These are phyloP conservation scores for Pteropus rufus DNA, from an alignment of 2,797 vertebrate species.

Conservation along the genomic window DNA sequence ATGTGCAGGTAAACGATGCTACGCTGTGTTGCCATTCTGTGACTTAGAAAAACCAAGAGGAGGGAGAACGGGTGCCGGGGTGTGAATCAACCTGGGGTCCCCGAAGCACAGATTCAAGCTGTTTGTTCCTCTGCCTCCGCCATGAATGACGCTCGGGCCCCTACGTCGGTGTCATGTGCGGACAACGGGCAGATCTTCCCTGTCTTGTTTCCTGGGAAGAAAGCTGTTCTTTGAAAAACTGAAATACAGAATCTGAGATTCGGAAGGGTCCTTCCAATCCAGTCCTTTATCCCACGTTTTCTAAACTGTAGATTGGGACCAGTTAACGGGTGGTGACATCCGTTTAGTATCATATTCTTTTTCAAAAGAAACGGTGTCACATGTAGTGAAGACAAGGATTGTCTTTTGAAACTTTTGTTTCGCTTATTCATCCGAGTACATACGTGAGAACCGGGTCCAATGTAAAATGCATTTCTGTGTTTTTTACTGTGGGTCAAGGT, in stretches of 20 bases:
- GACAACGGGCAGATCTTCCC: not conserved
- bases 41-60: accelerated
- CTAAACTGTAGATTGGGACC: no score
- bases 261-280: not conserved
- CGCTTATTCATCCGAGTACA: accelerated
- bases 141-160: accelerated
- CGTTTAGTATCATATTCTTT: not conserved
- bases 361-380: not conserved
- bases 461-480: not conserved
- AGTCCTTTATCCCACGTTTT: not conserved
- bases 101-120: not conserved
- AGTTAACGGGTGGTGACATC: not conserved
- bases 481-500: not conserved
- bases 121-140: not conserved
- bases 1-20: constrained; percentile 88
- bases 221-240: not conserved
- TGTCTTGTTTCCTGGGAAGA: not conserved
- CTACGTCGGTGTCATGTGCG: accelerated
- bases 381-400: accelerated
- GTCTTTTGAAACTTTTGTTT: not conserved
- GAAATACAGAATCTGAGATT: not conserved
- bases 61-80: not conserved
- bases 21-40: accelerated
- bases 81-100: accelerated
- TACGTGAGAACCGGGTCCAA: not conserved